Percentiles rank a stretch among this genome's conserved stretches.
Conservation (phyloP, 1,140 invertebrate species). For the Saccostrea echinata region DNA sequence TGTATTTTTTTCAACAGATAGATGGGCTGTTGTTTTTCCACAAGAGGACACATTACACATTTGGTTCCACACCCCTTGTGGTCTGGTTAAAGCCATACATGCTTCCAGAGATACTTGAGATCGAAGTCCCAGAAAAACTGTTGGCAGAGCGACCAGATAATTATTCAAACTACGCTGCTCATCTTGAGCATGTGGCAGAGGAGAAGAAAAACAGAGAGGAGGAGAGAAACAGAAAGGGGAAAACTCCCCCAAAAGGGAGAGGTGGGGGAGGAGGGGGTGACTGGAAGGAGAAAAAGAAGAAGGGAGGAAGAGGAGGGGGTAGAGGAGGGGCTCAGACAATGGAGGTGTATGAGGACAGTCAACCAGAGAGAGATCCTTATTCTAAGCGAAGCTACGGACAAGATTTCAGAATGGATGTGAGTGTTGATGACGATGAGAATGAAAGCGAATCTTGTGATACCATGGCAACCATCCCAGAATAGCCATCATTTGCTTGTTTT, state of each 20-base stretch:
- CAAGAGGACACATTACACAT: slow-evolving; percentile 85
- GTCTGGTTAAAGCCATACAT: slow-evolving; percentile 94
- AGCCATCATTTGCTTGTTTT: background rate
- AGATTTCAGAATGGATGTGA: slow-evolving; percentile 64
- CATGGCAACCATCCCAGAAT: slow-evolving; percentile 43
- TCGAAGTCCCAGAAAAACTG: slow-evolving; percentile 80
- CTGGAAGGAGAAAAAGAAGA: slow-evolving; percentile 33
- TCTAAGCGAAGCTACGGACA: slow-evolving; percentile 14
- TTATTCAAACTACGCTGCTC: slow-evolving; percentile 72
- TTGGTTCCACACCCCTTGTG: slow-evolving; percentile 90
- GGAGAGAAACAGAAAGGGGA: slow-evolving; percentile 46
- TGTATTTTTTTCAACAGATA: slow-evolving; percentile 65
- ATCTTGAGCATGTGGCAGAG: slow-evolving; percentile 66
- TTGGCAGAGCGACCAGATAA: slow-evolving; percentile 68
- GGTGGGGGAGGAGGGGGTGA: slow-evolving; percentile 44
- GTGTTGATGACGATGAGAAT: slow-evolving; percentile 48
- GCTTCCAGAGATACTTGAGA: slow-evolving; percentile 88
- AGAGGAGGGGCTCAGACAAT: background rate
- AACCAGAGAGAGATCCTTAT: slow-evolving; percentile 23
- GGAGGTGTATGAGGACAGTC: background rate
- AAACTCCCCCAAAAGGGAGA: slow-evolving; percentile 46
- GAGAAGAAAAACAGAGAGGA: slow-evolving; percentile 55
- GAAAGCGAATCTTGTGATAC: slow-evolving; percentile 18
- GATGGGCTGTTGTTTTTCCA: slow-evolving; percentile 80
- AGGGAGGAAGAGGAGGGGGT: slow-evolving; percentile 30